These are phyloP conservation scores for Sinonovacula constricta DNA, from an alignment of 1,140 invertebrate genomes.

Conservation along the genomic window DNA sequence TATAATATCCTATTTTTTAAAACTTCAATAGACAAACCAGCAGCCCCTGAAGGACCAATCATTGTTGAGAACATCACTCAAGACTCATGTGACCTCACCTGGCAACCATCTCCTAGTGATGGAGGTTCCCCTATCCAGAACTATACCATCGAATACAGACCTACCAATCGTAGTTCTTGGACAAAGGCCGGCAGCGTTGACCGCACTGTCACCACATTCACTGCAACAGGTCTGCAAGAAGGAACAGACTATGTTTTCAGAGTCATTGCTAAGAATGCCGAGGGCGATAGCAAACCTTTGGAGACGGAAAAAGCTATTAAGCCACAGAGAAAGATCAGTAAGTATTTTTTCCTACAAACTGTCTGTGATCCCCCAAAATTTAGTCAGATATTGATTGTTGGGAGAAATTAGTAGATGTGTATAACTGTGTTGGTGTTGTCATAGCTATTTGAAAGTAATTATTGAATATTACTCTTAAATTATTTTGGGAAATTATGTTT, in stretches of 20 bases:
- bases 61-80: constrained; percentile 60
- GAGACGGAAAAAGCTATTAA: constrained; percentile 93
- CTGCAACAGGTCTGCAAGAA: constrained; percentile 57
- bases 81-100: constrained; percentile 65
- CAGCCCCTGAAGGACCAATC: constrained; percentile 59
- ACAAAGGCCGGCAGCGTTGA: constrained; percentile 84
- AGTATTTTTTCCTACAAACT: constrained; percentile 42
- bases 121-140: constrained; percentile 70
- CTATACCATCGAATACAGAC: constrained; percentile 76
- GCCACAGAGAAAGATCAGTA: constrained; percentile 95
- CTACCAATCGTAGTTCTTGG: constrained; percentile 88
- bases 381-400: no score
- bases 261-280: constrained; percentile 89
- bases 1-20: no score
- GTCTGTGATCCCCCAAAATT: no score
- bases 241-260: constrained; percentile 64
- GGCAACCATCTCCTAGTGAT: constrained; percentile 71
- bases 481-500: no score
- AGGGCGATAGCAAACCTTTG: constrained; percentile 93
- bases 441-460: no score
- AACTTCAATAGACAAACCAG: constrained; percentile 53
- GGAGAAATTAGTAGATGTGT: no score
- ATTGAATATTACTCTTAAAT: no score
- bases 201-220: constrained; percentile 79
- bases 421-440: no score